Conservation (phyloP, 2,888 invertebrate species). For the Acutogordius australiensis region DNA sequence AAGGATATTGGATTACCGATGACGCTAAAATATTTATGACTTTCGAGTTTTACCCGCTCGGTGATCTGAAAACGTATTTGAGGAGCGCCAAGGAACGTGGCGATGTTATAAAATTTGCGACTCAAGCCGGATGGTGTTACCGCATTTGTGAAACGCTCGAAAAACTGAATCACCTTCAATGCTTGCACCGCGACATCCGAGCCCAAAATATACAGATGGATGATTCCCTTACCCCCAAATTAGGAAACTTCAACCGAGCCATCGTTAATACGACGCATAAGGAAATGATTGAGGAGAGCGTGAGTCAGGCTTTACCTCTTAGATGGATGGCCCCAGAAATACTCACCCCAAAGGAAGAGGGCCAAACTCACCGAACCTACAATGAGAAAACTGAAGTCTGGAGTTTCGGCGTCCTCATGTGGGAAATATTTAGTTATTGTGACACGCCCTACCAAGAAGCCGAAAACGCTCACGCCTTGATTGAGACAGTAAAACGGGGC, state of each 20-base stretch:
- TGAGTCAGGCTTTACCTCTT: background rate
- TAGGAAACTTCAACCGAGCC: background rate
- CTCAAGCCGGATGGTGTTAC: background rate
- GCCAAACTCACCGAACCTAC: too few species aligned
- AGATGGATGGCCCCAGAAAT: too few species aligned
- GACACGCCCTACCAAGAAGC: background rate
- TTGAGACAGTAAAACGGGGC: background rate
- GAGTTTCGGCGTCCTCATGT: background rate
- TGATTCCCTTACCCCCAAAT: background rate
- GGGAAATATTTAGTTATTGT: background rate
- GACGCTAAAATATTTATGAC: background rate
- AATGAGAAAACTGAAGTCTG: conserved; percentile 3
- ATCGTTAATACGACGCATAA: background rate
- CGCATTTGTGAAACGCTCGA: background rate
- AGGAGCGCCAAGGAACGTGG: background rate
- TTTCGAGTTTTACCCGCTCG: background rate
- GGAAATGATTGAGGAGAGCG: background rate
- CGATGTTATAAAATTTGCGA: background rate
- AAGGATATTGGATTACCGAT: background rate
- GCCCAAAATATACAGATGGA: background rate
- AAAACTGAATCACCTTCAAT: background rate
- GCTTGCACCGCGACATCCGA: background rate
- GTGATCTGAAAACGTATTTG: background rate
- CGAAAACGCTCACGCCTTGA: background rate
- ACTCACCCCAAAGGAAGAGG: too few species aligned